Percentiles rank a stretch among this genome's conserved stretches.
Evolutionary conservation across 2,888 invertebrate genomes (phyloP).

Genomic region (Anthoptus insignis): DNA sequence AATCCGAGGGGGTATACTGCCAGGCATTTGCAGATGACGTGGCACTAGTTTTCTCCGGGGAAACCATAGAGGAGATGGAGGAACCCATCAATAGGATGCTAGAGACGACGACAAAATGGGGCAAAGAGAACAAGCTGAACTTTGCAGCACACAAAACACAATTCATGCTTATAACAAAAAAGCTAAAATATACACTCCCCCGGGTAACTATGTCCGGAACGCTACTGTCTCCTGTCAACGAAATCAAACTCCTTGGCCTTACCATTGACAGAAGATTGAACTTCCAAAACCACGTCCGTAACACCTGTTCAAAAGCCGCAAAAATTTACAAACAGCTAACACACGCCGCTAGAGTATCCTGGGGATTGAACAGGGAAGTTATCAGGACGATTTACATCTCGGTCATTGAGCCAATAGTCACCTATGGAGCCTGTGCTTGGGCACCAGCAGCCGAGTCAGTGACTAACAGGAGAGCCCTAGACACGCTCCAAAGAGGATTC

Average conservation of each 20-base stretch:
- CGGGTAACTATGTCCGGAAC: neutral
- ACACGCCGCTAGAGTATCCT: neutral
- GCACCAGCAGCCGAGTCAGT: neutral
- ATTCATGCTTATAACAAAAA: neutral
- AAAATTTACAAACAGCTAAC: neutral
- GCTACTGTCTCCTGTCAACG: neutral
- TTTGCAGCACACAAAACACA: neutral
- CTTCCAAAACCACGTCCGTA: neutral
- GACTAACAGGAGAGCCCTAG: neutral
- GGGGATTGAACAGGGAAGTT: neutral
- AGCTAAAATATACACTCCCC: neutral
- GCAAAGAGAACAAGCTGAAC: neutral
- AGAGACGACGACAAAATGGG: neutral
- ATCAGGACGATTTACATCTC: neutral
- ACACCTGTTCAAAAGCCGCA: neutral
- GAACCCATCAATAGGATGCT: neutral
- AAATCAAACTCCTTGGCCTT: neutral
- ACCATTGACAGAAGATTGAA: neutral
- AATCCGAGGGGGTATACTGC: neutral
- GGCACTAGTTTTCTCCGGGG: neutral
- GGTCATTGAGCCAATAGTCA: neutral
- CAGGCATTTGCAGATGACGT: slow-evolving; percentile 4
- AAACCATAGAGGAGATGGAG: neutral
- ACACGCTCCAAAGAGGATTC: slow-evolving; percentile 1
- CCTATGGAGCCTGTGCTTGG: neutral